Evolutionary conservation across 1,140 invertebrate species (phyloP), one percentile per base, ranked within the genome.

Genomic region (Rhagoletis pomonella): DNA sequence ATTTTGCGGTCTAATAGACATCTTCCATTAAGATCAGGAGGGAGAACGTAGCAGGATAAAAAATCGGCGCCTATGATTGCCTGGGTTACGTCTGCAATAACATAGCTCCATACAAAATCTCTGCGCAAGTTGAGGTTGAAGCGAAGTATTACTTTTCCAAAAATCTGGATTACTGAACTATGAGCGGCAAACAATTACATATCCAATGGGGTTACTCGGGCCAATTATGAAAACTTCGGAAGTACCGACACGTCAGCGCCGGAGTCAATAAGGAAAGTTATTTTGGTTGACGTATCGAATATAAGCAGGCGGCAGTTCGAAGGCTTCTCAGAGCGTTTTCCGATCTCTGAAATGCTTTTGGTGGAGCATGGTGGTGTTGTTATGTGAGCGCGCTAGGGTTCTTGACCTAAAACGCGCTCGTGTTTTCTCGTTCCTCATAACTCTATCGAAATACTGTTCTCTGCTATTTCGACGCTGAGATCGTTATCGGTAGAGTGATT

Each of bases 231-330:
- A 59, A 1, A 29, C 14, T 29, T 60, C n/a, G 69, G 12, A n/a
- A 19, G 10, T 12, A 77, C 58, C 1, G 85, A 88, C 6, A 88
- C 65, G 29, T 87, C 88, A 4, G 88, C 85, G 4, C 85, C 86
- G 3, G 88, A 62, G 65, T 87, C 88, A 5, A 88, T 84, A 6
- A 87, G 50, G 64, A 88, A 88, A 3, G 3, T 69, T 3, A 85
- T 42, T 6, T 88, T 88, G 17, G 14, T 67, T 58, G 9, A 50
- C 1, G 64, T 67, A 64, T 88, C 87, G 17, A 42, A 64, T 65
- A 87, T 39, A 62, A 12, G 42, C 10, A 62, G 84, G 58, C 84
- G 59, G n/a, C 50, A 12, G 60, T 62, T 62, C 14, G 60, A 62
- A 14, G 4, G 47, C 29, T 1, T 58, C n/a, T 59, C 42, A 29